Conservation (phyloP, 2,888 invertebrate species). For the Lumbricus terrestris region DNA sequence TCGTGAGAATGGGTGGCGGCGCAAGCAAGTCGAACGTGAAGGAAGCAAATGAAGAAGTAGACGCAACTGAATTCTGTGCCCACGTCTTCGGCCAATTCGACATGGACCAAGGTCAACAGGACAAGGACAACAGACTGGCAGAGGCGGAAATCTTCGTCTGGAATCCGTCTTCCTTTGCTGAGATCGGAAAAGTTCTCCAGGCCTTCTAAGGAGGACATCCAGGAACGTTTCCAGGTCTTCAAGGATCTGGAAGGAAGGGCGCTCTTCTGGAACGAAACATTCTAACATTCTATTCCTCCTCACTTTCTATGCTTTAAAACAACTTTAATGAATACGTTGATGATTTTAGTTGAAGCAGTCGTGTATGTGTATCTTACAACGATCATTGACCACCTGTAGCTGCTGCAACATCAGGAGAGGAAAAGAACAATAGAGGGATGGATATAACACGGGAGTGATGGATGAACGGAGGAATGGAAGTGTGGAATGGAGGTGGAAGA, state of each 20-base stretch:
- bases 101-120: conserved; percentile 26
- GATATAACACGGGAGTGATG: too few relatives aligned
- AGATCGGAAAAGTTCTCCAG: conserved; percentile 18
- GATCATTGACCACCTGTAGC: too few relatives aligned
- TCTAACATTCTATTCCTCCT: not conserved
- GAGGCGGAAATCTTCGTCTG: conserved; percentile 29
- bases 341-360: not conserved
- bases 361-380: too few relatives aligned
- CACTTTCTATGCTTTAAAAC: not conserved
- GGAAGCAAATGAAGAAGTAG: conserved; percentile 7
- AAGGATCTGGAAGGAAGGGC: too few relatives aligned
- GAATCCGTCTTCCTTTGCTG: not conserved
- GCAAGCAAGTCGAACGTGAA: conserved; percentile 27
- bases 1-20: not conserved
- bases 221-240: too few relatives aligned
- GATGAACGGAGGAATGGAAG: too few relatives aligned
- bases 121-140: conserved; percentile 25
- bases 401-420: too few relatives aligned
- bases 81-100: conserved; percentile 29
- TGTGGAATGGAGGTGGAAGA: too few relatives aligned
- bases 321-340: not conserved
- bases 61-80: conserved; percentile 17
- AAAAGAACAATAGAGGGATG: too few relatives aligned
- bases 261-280: not conserved
- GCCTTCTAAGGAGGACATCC: not conserved